Evolutionary conservation across 2,797 vertebrate genomes (phyloP).

Genomic region (Sebastes trivittatus): DNA sequence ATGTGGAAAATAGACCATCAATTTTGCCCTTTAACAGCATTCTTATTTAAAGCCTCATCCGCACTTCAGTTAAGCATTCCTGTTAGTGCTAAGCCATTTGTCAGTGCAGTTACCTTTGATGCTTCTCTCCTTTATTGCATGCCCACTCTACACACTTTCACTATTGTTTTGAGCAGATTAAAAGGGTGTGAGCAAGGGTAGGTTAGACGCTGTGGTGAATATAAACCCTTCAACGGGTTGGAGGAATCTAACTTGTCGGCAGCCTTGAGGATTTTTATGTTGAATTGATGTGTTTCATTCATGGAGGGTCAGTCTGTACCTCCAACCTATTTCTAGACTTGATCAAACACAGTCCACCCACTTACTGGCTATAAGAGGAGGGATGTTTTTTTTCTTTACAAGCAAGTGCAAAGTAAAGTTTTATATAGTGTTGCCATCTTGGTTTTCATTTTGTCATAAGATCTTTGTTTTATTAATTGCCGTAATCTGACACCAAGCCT

Average conservation of each 20-base stretch:
- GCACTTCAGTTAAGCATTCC: background rate
- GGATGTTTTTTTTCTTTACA: background rate
- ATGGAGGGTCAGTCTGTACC: constrained; percentile 21
- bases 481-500: background rate
- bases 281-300: constrained; percentile 8
- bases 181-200: background rate
- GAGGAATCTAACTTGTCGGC: constrained; percentile 40
- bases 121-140: background rate
- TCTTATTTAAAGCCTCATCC: background rate
- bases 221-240: background rate
- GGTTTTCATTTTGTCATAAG: background rate
- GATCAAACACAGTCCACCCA: constrained; percentile 32
- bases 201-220: background rate
- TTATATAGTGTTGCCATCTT: background rate
- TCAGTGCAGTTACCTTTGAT: background rate
- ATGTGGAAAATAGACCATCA: background rate
- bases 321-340: constrained; percentile 29
- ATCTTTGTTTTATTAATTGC: background rate
- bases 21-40: background rate
- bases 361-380: constrained; percentile 7
- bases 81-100: background rate
- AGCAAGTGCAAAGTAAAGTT: background rate
- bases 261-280: constrained; percentile 38
- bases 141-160: background rate
- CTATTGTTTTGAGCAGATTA: constrained; percentile 1